These are phyloP conservation scores for Cariama cristata DNA, from an alignment of 2,113 vertebrate species.

Conservation along the genomic window DNA sequence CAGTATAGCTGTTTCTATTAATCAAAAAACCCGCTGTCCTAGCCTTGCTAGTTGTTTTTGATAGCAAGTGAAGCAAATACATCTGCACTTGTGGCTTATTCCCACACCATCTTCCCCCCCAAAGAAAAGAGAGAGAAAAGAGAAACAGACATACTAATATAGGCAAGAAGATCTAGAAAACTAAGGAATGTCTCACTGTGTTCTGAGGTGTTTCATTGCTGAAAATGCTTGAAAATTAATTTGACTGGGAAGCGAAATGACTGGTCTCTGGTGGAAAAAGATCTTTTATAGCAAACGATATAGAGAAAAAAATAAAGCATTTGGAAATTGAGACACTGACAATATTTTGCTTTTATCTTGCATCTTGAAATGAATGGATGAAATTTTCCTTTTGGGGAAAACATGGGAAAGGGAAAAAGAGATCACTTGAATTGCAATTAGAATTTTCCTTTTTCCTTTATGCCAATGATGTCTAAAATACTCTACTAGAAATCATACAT, in stretches of 20 bases:
- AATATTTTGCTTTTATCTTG: neutral
- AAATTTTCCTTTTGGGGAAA: neutral
- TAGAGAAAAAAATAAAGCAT: neutral
- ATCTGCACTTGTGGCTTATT: neutral
- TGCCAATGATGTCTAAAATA: neutral
- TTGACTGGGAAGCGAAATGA: neutral
- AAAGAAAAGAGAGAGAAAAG: neutral
- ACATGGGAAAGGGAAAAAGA: neutral
- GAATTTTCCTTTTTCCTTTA: neutral
- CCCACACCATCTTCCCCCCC: neutral
- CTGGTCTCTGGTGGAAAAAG: neutral
- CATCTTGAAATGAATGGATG: neutral
- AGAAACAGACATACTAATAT: neutral
- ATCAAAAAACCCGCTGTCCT: neutral
- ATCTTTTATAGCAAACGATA: neutral
- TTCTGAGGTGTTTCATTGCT: neutral
- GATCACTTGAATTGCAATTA: neutral
- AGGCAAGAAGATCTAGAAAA: neutral
- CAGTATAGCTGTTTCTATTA: neutral
- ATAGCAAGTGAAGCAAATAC: neutral
- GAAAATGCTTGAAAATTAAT: neutral
- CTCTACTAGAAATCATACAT: neutral
- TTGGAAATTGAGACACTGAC: neutral
- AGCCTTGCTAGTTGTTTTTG: neutral
- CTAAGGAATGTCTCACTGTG: neutral